These are phyloP conservation scores for Tarsius wallacei DNA, from an alignment of 2,797 vertebrate genomes.

Conservation along the genomic window DNA sequence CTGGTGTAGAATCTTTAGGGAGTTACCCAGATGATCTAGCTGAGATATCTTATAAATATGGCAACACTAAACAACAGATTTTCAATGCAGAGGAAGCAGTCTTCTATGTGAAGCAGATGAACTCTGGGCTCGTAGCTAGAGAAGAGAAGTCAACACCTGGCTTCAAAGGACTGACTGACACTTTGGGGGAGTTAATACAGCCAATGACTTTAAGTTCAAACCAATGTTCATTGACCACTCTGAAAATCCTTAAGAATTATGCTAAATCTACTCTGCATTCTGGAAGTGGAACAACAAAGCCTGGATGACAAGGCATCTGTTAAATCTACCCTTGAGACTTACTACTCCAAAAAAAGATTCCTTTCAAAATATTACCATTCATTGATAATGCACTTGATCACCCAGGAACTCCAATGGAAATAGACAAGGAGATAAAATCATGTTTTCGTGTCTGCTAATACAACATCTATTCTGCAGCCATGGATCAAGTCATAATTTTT, in stretches of 20 bases:
- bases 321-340: background rate
- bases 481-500: background rate
- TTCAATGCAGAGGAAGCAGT: background rate
- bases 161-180: background rate
- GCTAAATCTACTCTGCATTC: background rate
- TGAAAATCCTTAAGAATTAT: background rate
- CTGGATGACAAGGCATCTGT: background rate
- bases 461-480: background rate
- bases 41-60: background rate
- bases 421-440: background rate
- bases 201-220: background rate
- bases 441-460: background rate
- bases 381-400: background rate
- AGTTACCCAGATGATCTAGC: background rate
- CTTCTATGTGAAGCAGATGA: background rate
- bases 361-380: background rate
- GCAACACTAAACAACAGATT: background rate
- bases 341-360: background rate
- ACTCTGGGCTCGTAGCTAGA: background rate
- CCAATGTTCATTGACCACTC: background rate
- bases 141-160: background rate
- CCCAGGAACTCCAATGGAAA: background rate
- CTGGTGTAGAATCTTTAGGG: background rate
- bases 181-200: background rate
- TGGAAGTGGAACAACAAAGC: background rate